These are phyloP conservation scores for Aphrocallistes beatrix DNA, from an alignment of 37 sponge, comb jelly and placozoan genomes.

Conservation along the genomic window DNA sequence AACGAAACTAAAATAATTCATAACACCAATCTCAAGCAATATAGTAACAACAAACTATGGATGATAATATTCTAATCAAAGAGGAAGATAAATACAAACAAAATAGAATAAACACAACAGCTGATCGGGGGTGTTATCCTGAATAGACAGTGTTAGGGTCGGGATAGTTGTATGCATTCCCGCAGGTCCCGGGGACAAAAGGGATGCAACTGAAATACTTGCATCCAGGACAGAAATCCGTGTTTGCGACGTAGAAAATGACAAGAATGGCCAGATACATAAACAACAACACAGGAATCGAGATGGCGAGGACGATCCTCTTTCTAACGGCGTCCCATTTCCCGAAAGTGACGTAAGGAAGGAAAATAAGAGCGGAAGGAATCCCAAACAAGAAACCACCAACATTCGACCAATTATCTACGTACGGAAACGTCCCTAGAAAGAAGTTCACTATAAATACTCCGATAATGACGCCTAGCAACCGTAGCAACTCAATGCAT, in stretches of 20 bases:
- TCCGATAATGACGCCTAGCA: conserved; percentile 40
- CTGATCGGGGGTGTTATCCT: too few relatives aligned
- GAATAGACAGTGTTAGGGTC: conserved; percentile 22
- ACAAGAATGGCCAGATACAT: conserved; percentile 59
- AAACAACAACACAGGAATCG: conserved; percentile 47
- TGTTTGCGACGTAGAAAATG: conserved; percentile 61
- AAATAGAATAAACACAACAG: too few relatives aligned
- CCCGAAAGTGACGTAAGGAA: conserved; percentile 93
- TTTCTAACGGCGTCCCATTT: conserved; percentile 59
- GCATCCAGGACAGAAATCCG: conserved; percentile 66
- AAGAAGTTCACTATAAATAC: conserved; percentile 27
- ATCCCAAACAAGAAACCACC: conserved; percentile 86
- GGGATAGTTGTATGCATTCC: conserved; percentile 46
- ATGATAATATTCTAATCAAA: too few relatives aligned
- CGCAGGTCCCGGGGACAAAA: conserved; percentile 46
- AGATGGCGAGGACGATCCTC: conserved; percentile 55
- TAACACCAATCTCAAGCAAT: too few relatives aligned
- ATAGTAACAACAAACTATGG: too few relatives aligned
- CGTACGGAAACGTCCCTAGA: conserved; percentile 76
- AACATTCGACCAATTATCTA: conserved; percentile 74
- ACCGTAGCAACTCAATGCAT: conserved; percentile 61
- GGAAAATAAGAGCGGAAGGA: conserved; percentile 70
- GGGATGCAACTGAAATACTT: conserved; percentile 88
- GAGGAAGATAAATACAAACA: too few relatives aligned
- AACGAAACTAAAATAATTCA: too few relatives aligned